A percentile compares a stretch with the other conserved stretches of the same genome.
Evolutionary conservation across 1,140 invertebrate species (phyloP).

Genomic region (Monomorium pharaonis): DNA sequence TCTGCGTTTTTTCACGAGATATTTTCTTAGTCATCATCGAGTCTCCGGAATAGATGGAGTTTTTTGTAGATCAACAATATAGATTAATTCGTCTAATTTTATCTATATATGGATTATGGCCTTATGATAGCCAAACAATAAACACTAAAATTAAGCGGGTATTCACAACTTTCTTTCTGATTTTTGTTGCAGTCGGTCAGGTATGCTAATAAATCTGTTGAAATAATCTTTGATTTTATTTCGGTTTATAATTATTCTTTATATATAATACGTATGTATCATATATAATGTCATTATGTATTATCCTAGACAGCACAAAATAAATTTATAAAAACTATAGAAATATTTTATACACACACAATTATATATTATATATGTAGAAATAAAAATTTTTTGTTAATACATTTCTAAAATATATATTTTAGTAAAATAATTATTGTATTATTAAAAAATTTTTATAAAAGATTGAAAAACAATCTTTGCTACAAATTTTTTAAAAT

Average conservation of each 20-base stretch:
- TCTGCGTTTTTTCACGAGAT: not conserved
- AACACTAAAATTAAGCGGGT: not conserved
- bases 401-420: too few relatives aligned
- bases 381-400: too few relatives aligned
- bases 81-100: slow-evolving; percentile 43
- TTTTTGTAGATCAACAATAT: not conserved
- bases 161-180: not conserved
- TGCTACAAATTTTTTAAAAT: too few relatives aligned
- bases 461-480: too few relatives aligned
- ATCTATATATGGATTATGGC: slow-evolving; percentile 19
- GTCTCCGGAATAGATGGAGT: slow-evolving; percentile 17
- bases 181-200: not conserved
- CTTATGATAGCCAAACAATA: not conserved
- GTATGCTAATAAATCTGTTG: not conserved
- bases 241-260: not conserved
- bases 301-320: too few relatives aligned
- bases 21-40: slow-evolving; percentile 2
- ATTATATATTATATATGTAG: too few relatives aligned
- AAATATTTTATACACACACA: too few relatives aligned
- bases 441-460: too few relatives aligned
- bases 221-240: not conserved
- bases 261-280: not conserved
- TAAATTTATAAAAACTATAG: too few relatives aligned
- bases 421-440: too few relatives aligned
- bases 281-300: too few relatives aligned